A percentile compares a stretch with the other conserved stretches of the same genome.
phyloP scores from a whole-genome alignment of 2,113 vertebrate species.

The Onychostoma macrolepis region DNA sequence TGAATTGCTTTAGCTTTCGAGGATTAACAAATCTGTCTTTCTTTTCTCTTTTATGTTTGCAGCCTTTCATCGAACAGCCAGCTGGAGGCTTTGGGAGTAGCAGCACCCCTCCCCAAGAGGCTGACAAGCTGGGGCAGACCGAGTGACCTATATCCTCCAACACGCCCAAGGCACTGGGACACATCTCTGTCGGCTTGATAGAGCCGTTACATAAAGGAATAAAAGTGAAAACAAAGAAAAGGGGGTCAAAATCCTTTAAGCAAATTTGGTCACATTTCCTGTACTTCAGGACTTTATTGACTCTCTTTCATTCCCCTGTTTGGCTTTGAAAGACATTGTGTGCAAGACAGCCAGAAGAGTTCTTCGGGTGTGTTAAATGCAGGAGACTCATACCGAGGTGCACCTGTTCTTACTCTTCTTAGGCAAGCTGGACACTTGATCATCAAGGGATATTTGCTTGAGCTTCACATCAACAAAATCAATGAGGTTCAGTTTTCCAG shows the following conservation, averaged over 20 bases:
- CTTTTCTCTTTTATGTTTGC: slow-evolving; percentile 60
- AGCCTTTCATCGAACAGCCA: slow-evolving; percentile 67
- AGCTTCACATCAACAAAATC: slow-evolving; percentile 47
- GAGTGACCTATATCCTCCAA: slow-evolving; percentile 72
- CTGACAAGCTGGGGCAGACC: slow-evolving; percentile 71
- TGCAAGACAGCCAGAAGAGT: slow-evolving; percentile 36
- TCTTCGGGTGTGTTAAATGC: slow-evolving; percentile 67
- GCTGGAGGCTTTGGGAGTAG: slow-evolving; percentile 52
- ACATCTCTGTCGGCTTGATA: slow-evolving; percentile 53
- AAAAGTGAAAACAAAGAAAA: slow-evolving; percentile 51
- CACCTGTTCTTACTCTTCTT: slow-evolving; percentile 67
- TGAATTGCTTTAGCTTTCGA: slow-evolving; percentile 43
- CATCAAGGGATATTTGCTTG: slow-evolving; percentile 26
- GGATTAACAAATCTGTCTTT: slow-evolving; percentile 61
- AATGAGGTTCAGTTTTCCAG: slow-evolving; percentile 60
- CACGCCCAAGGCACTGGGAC: slow-evolving; percentile 65
- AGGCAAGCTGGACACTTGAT: slow-evolving; percentile 67
- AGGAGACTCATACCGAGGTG: slow-evolving; percentile 58
- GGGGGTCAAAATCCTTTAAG: slow-evolving; percentile 18
- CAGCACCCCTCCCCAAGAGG: slow-evolving; percentile 63
- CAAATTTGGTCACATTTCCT: slow-evolving; percentile 26
- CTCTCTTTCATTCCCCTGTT: not conserved
- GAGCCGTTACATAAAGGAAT: slow-evolving; percentile 47
- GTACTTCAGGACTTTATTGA: slow-evolving; percentile 47
- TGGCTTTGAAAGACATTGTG: slow-evolving; percentile 4